These are phyloP conservation scores for Brachionus angularis DNA, from an alignment of 1,140 invertebrate genomes.

Conservation along the genomic window DNA sequence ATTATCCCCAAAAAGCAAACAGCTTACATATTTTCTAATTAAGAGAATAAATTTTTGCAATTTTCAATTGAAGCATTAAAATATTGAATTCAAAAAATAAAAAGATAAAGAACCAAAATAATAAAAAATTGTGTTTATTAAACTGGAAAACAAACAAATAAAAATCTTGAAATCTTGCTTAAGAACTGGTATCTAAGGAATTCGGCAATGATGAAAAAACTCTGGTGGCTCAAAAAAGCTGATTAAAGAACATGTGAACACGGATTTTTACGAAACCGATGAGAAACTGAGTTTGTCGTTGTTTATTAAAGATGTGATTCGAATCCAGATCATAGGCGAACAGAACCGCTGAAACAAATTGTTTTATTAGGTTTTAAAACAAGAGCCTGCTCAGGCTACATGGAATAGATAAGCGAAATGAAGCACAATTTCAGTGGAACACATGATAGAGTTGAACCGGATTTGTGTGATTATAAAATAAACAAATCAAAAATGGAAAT, in stretches of 20 bases:
- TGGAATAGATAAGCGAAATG: neutral
- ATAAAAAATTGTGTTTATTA: too few relatives aligned
- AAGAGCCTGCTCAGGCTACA: neutral
- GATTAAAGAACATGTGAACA: neutral
- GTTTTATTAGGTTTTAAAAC: constrained; percentile 1
- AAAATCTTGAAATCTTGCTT: too few relatives aligned
- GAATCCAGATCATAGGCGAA: neutral
- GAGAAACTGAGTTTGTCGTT: neutral
- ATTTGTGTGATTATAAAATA: neutral
- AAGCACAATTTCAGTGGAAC: neutral
- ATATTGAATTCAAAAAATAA: too few relatives aligned
- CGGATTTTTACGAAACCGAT: neutral
- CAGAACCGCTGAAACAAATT: neutral
- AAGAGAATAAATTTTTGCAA: too few relatives aligned
- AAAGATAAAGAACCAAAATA: too few relatives aligned
- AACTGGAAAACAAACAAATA: too few relatives aligned
- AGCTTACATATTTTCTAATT: too few relatives aligned
- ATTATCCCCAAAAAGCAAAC: too few relatives aligned
- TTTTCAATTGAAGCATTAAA: too few relatives aligned
- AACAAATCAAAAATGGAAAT: neutral
- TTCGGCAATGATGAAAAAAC: too few relatives aligned
- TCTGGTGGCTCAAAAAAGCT: neutral
- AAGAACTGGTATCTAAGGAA: too few relatives aligned
- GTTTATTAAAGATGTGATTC: neutral
- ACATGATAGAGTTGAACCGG: neutral